Base-by-base conservation (phyloP, 2,797 vertebrate species). In the Phataginus tetradactyla region DNA sequence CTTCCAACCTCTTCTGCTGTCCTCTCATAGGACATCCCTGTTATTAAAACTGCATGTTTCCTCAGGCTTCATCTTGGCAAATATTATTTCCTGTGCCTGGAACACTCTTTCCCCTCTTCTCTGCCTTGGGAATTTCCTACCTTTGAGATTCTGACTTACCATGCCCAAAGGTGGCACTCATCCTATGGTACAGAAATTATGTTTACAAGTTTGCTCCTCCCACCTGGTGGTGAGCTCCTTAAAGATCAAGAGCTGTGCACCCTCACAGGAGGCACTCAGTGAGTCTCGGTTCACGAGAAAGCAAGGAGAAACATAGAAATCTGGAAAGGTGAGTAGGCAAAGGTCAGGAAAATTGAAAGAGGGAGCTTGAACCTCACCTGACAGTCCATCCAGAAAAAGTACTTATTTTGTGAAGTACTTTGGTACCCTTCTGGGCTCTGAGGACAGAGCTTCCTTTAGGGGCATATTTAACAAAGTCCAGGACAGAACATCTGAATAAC, bases 11-110 rank as follows among this genome's bases (percentile, higher is more conserved):
- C 51, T 91, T 93, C 92, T 88, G 64, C 61, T 14, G 64, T 29
- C 25, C 55, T 87, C 37, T 74, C 51, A 42, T 3, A 72, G 89
- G 81, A 74, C 64, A 79, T 57, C 49, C 5, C 55, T 94, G 39
- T 64, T 83, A 69, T 93, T 80, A 86, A 96, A 72, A 95, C 29
- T 64, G 42, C 37, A 39, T 34, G n/a, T 61, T 59, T 95, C 75
- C 90, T 92, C 45, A 94, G 77, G 39, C 45, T 95, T 92, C 66
- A 29, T 71, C 39, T 80, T 71, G 10, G 61, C 78, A 81, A 85
- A 90, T 64, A 15, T 80, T 66, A 94, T 25, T 61, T 95, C 21
- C 49, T 66, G 8, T 85, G 34, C 49, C 55, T 66, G 45, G 29
- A 88, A 88, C 12, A 88, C 23, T 66, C 37, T 59, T 95, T 69